These are phyloP conservation scores for Mactra quadrangularis DNA, from an alignment of 1,140 invertebrate species.

Conservation along the genomic window DNA sequence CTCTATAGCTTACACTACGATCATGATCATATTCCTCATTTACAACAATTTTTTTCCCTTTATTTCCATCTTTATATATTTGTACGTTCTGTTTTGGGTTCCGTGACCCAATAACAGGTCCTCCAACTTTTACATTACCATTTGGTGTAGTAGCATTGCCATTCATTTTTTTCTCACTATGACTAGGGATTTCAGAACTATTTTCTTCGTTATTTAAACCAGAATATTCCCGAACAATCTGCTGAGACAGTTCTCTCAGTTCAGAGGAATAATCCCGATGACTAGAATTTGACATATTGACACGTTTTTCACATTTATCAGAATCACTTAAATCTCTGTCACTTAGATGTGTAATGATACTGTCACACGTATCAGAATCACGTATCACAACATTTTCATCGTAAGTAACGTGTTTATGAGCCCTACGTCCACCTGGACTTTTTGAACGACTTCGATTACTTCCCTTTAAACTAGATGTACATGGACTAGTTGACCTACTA, in stretches of 20 bases:
- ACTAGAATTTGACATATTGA: constrained; percentile 49
- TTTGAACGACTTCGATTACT: constrained; percentile 58
- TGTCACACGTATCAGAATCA: constrained; percentile 69
- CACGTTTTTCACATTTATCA: constrained; percentile 23
- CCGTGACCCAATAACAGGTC: neutral
- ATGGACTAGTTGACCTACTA: constrained; percentile 69
- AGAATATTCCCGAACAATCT: constrained; percentile 66
- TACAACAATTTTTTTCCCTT: constrained; percentile 42
- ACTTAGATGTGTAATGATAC: constrained; percentile 69
- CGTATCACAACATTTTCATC: constrained; percentile 70
- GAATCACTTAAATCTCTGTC: constrained; percentile 38
- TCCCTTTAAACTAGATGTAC: constrained; percentile 62
- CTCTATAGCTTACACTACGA: constrained; percentile 51
- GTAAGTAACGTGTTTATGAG: constrained; percentile 72
- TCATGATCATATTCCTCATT: constrained; percentile 61
- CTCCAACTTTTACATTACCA: constrained; percentile 28
- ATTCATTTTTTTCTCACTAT: constrained; percentile 5
- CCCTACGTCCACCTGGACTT: constrained; percentile 56
- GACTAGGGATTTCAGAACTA: constrained; percentile 37
- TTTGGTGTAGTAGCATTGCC: constrained; percentile 37
- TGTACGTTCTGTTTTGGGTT: constrained; percentile 28
- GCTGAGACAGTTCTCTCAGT: constrained; percentile 69
- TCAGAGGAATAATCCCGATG: constrained; percentile 67
- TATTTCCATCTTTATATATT: neutral
- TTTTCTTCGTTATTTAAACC: neutral